Base-by-base conservation (phyloP, 2,113 vertebrate genomes). In the Rhinolophus ferrumequinum region DNA sequence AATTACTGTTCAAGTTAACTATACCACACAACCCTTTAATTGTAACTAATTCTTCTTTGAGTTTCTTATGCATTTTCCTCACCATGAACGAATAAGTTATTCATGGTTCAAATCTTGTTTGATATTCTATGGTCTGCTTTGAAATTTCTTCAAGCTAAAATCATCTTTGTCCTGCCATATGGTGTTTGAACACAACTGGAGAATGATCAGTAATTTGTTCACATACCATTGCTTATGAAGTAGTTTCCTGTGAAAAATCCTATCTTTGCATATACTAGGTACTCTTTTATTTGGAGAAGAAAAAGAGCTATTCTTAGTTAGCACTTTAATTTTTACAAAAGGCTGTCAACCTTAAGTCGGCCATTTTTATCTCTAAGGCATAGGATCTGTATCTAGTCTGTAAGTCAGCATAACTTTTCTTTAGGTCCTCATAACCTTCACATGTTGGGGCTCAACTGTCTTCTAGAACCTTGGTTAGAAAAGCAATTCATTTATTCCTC, bases 101-200 rank as follows among this genome's bases (percentile, higher is more conserved):
- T 79, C 15, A 35, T 73, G 30, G 26, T 81, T 84, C 92, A 92
- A 84, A 83, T 80, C 21, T 47, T 75, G 83, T 83, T 94, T 81
- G 52, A 56, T 72, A 83, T 70, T 94, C 70, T 72, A 24, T 38
- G 18, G 11, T 56, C 18, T 52, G 83, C 16, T 80, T 85, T 94
- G 76, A 97, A 92, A 89, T 90, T 94, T 92, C 35, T 64, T 92
- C 21, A 84, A 84, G 18, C 47, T 56, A 88, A 62, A 89, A 52
- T 56, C n/a, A 84, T 80, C 64, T 84, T 86, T 64, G 35, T 73
- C 60, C 30, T 80, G 52, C 12, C 28, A 62, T n/a, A 47, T 5
- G 18, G n/a, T 81, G 9, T 92, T 89, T 92, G 52, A 35, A 95
- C 18, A 77, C 38, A 90, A 66, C 6, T 85, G 19, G 4, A n/a